Evolutionary conservation across 2,113 vertebrate species (phyloP), one percentile per base, ranked within the genome.

Genomic region (Paracanthobrama guichenoti): DNA sequence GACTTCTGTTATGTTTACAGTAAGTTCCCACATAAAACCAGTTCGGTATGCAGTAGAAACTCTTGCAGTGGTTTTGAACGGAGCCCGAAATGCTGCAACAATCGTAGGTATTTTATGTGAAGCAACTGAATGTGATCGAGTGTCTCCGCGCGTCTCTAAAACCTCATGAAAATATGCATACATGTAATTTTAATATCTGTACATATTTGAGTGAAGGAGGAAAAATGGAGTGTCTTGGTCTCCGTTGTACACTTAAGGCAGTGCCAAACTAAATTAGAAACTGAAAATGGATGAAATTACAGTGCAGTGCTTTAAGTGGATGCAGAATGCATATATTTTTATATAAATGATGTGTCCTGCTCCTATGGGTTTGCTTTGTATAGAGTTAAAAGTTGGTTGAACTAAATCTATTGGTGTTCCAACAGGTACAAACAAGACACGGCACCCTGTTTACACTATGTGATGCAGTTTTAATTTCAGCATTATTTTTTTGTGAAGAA

Each of bases 401-500:
- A 22, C 1, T 2, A 75, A 31, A 24, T 14, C 6, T 48, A 6
- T 11, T 1, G 1, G 73, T 22, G 48, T 55, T n/a, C 28, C n/a
- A 12, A 42, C 22, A 72, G 69, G 69, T 72, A 46, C 39, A 44
- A 13, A 14, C 53, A 55, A 55, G 31, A 59, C 10, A 14, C 2
- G 8, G 16, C 16, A 13, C 26, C 76, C 35, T 46, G 76, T 79
- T 79, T 79, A 79, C 76, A 79, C 35, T 59, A 35, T 14, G 11
- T 24, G 53, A 78, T 22, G 53, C 35, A 59, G 28, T 76, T 84
- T 64, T 72, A 22, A 75, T 73, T 79, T 79, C 74, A 3, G 20
- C 59, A 12, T 85, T 84, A 85, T 35, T 69, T 84, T 74, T 83
- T 82, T 71, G 71, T 85, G 62, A 78, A 84, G 82, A 72, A 72